Evolutionary conservation across 2,113 vertebrate species (phyloP), one percentile per base, ranked within the genome.

Genomic region (Hippocampus barbouri): DNA sequence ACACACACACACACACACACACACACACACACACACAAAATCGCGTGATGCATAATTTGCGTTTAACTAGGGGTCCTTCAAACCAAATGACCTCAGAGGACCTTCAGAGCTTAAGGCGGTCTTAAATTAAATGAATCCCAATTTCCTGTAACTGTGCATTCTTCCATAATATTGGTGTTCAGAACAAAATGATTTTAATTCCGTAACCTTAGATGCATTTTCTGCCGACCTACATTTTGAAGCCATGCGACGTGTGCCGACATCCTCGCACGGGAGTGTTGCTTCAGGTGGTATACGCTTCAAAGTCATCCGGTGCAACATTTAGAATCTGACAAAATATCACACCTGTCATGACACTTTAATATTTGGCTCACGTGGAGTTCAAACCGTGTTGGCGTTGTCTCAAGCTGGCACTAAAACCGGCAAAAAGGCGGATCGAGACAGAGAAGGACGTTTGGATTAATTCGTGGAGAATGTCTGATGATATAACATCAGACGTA

Each of bases 341-440:
- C 86, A 86, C 88, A 87, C 87, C 83, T 87, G 85, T 83, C 86
- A 80, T 20, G 53, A 72, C 79, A 75, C 61, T 70, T 86, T 63
- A 82, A 74, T 23, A 69, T 79, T 73, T 25, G 74, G 38, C 61
- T 56, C 62, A 27, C 21, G 15, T 62, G 20, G 60, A 69, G 60
- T 68, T 79, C 79, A 74, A 74, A 81, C 61, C 68, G 49, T n/a
- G 71, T 72, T 80, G 79, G 69, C 71, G 70, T 79, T 61, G 68
- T 66, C 60, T 70, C 69, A 38, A 66, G 75, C 69, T 43, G 71
- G 70, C 54, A 67, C 66, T 81, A 74, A 78, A 38, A 40, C 66
- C 56, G 9, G 72, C 54, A 53, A 41, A 68, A n/a, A 54, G 49
- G 51, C 64, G 30, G 57, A 43, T 68, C 51, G 57, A 71, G 49